These are phyloP conservation scores for Ifrita kowaldi DNA, from an alignment of 2,113 vertebrate species.

Conservation along the genomic window DNA sequence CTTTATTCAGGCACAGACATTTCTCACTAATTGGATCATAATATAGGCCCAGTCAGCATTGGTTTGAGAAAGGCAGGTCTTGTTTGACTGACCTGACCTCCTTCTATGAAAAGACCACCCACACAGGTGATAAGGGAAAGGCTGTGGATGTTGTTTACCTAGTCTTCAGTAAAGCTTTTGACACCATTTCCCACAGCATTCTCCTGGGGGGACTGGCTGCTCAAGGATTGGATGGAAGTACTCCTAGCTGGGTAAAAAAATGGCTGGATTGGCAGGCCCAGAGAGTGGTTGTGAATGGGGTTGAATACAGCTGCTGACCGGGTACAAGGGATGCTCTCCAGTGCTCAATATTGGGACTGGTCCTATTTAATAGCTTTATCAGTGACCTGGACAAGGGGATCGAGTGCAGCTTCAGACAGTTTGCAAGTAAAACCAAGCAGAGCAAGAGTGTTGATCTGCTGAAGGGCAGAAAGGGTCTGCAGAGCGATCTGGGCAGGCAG, in stretches of 20 bases:
- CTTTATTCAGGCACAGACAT: background rate
- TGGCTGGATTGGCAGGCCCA: background rate
- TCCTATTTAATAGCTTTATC: background rate
- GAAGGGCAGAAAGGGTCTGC: background rate
- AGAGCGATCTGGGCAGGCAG: background rate
- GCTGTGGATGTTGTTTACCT: background rate
- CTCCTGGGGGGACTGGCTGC: background rate
- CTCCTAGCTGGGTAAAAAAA: background rate
- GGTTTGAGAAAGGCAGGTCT: background rate
- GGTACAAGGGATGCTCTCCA: background rate
- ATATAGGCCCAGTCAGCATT: background rate
- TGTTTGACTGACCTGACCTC: background rate
- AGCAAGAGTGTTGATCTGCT: background rate
- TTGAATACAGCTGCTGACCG: background rate
- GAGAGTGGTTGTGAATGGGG: background rate
- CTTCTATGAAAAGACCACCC: background rate
- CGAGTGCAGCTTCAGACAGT: fast-evolving
- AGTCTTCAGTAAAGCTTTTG: background rate
- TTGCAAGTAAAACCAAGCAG: background rate
- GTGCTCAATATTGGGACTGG: background rate
- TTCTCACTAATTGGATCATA: background rate
- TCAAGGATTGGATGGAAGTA: background rate
- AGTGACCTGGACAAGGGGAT: background rate
- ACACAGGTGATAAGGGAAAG: background rate
- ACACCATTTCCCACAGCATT: background rate